These are phyloP conservation scores for Hesperia comma DNA, from an alignment of 2,888 invertebrate genomes.

Conservation along the genomic window DNA sequence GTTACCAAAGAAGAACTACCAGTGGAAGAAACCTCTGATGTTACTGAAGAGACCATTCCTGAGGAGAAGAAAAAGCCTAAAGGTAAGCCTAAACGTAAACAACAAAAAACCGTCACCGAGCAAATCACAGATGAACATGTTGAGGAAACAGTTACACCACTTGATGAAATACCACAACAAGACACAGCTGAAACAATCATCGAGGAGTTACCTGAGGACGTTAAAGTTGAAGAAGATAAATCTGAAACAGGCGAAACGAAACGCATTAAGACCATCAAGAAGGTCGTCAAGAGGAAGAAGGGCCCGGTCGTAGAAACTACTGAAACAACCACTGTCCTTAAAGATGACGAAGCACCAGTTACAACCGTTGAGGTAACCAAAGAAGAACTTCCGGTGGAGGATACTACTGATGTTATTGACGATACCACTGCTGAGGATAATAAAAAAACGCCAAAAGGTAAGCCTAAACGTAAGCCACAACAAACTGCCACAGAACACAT, in stretches of 20 bases:
- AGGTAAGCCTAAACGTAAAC: conserved; percentile 39
- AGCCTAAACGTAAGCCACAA: conserved; percentile 1
- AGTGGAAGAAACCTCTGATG: conserved; percentile 52
- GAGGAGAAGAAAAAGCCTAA: conserved; percentile 35
- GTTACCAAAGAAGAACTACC: conserved; percentile 36
- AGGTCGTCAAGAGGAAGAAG: conserved; percentile 51
- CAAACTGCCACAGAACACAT: too few relatives aligned
- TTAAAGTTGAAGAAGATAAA: conserved; percentile 60
- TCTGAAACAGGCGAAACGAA: conserved; percentile 59
- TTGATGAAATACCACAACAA: conserved; percentile 44
- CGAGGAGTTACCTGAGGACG: conserved; percentile 46
- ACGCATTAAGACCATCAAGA: conserved; percentile 55
- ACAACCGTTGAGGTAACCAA: conserved; percentile 39
- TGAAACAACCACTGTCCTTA: conserved; percentile 38
- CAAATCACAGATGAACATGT: conserved; percentile 50
- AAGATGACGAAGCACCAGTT: conserved; percentile 63
- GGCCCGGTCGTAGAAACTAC: conserved; percentile 50
- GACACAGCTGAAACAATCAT: conserved; percentile 50
- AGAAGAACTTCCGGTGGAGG: conserved; percentile 43
- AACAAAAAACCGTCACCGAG: conserved; percentile 35
- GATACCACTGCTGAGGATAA: conserved; percentile 33
- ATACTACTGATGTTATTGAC: conserved; percentile 42
- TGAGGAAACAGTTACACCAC: conserved; percentile 52
- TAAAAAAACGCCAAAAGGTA: conserved; percentile 8
- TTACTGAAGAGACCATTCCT: conserved; percentile 41